Conservation (phyloP, 2,797 vertebrate species). For the Tauraco hartlaubi region DNA sequence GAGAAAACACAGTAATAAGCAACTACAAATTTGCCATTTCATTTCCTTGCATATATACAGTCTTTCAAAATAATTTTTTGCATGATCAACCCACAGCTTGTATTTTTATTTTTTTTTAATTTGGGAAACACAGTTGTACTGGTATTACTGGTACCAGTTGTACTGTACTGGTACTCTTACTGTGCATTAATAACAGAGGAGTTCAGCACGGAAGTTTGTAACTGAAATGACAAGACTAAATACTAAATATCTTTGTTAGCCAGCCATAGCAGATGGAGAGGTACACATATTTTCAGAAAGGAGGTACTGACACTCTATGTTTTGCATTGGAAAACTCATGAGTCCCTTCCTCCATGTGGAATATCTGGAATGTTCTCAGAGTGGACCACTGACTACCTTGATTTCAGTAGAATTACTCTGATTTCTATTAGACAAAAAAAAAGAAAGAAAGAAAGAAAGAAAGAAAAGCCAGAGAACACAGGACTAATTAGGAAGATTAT, state of each 20-base stretch:
- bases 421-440: not conserved
- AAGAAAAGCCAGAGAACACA: not conserved
- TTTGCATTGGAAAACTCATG: not conserved
- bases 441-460: not conserved
- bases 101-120: not conserved
- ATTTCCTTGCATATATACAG: not conserved
- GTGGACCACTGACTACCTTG: not conserved
- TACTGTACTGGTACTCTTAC: no score
- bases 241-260: not conserved
- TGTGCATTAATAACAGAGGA: not conserved
- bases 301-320: not conserved
- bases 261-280: not conserved
- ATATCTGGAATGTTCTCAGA: not conserved
- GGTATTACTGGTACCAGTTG: no score
- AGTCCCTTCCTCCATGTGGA: not conserved
- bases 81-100: fast-evolving
- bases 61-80: not conserved
- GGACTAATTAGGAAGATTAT: not conserved
- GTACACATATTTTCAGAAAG: not conserved
- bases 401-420: not conserved
- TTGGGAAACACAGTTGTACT: not conserved
- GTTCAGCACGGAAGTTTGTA: not conserved
- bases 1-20: not conserved
- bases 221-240: not conserved
- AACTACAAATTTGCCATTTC: not conserved